phyloP scores from a whole-genome alignment of 2,113 vertebrate genomes.

The Rafetus swinhoei region DNA sequence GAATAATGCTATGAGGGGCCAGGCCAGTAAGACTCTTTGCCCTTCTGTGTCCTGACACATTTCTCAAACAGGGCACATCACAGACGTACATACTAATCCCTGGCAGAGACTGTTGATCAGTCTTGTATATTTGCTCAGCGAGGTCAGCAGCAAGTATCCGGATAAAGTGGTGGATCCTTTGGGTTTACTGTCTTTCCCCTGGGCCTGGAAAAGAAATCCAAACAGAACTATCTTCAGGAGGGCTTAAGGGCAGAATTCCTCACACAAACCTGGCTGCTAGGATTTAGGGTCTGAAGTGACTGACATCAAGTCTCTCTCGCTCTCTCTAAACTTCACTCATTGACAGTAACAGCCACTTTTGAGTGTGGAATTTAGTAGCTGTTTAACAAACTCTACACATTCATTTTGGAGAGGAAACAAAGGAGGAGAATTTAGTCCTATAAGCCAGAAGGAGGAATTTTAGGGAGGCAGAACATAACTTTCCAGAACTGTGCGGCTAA shows the following conservation, averaged over 20 bases:
- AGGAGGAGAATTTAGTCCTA: rapidly evolving
- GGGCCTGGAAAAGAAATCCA: slow-evolving; percentile 23
- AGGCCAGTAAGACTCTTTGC: no score
- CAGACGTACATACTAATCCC: slow-evolving; percentile 18
- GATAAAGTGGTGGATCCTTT: slow-evolving; percentile 21
- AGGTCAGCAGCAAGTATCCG: slow-evolving; percentile 48
- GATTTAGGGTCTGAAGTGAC: neutral
- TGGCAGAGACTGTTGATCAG: neutral
- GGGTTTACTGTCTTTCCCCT: slow-evolving; percentile 15
- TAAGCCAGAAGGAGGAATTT: neutral
- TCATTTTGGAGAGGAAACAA: neutral
- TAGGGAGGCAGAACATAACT: neutral
- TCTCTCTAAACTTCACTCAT: neutral
- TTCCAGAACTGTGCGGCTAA: neutral
- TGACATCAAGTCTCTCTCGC: rapidly evolving
- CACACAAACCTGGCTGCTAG: rapidly evolving
- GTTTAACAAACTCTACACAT: rapidly evolving
- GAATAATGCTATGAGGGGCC: neutral
- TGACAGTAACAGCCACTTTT: neutral
- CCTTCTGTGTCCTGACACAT: rapidly evolving
- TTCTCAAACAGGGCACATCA: rapidly evolving
- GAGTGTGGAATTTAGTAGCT: neutral
- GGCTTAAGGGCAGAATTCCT: neutral
- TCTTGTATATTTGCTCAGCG: neutral
- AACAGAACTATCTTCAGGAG: neutral